Conservation (phyloP, 2,888 invertebrate genomes). For the Anarsia innoxiella region DNA sequence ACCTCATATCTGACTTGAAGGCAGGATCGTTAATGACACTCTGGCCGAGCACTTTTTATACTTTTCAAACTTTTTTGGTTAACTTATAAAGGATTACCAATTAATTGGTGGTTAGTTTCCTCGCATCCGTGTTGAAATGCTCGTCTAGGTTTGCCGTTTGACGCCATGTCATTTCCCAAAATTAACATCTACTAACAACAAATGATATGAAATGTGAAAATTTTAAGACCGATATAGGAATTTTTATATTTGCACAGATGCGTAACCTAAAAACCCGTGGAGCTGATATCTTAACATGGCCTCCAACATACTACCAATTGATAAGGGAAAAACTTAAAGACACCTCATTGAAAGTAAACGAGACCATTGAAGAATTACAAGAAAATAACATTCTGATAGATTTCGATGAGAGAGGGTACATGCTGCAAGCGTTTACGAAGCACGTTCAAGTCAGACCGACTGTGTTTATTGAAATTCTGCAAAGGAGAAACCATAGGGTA, state of each 20-base stretch:
- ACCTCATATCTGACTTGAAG: no score
- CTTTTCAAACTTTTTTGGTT: no score
- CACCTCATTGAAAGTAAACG: conserved; percentile 81
- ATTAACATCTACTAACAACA: no score
- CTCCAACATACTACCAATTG: conserved; percentile 90
- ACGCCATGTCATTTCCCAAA: no score
- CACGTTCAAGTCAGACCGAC: conserved; percentile 97
- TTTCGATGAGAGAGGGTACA: conserved; percentile 97
- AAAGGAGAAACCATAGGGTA: conserved; percentile 93
- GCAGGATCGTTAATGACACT: no score
- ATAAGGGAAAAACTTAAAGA: conserved; percentile 83
- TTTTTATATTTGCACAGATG: no score
- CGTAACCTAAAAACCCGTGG: conserved; percentile 86
- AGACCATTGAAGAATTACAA: conserved; percentile 87
- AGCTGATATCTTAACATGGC: conserved; percentile 90
- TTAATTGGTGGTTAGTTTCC: no score
- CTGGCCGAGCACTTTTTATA: no score
- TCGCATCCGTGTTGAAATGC: no score
- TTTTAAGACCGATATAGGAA: no score
- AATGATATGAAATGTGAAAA: background rate
- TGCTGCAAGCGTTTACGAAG: conserved; percentile 96
- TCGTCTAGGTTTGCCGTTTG: no score
- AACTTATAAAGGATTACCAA: no score
- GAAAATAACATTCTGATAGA: conserved; percentile 94
- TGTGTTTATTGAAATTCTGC: conserved; percentile 95